Evolutionary conservation across 2,888 invertebrate genomes (phyloP).

Genomic region (Diarsia brunnea): DNA sequence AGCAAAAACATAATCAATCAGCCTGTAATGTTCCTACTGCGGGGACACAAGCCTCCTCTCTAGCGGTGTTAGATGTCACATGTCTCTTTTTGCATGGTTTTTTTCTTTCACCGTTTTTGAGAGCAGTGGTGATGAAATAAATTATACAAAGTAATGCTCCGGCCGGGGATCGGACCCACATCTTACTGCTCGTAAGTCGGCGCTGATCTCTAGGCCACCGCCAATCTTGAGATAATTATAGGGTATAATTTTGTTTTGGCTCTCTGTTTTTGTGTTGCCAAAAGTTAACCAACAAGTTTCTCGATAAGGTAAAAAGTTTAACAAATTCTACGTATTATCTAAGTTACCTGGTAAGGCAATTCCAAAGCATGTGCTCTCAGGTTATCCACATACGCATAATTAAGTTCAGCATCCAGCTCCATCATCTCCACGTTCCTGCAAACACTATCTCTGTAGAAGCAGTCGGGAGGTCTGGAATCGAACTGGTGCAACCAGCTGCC

Average conservation of each 20-base stretch:
- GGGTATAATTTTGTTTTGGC: not conserved
- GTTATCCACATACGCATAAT: conserved; percentile 89
- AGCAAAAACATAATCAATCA: no score
- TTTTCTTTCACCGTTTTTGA: no score
- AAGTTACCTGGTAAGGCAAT: conserved; percentile 91
- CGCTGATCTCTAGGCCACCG: no score
- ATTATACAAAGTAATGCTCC: no score
- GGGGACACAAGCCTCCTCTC: no score
- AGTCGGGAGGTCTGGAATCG: conserved; percentile 82
- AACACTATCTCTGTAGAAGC: conserved; percentile 87
- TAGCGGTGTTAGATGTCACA: no score
- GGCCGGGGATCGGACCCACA: no score
- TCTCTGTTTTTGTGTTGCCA: not conserved
- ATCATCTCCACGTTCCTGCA: conserved; percentile 91
- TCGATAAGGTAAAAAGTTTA: not conserved
- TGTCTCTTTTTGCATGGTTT: no score
- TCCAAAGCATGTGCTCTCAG: conserved; percentile 92
- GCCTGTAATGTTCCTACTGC: no score
- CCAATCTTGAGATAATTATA: no score
- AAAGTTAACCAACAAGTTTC: not conserved
- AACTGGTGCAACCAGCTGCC: conserved; percentile 92
- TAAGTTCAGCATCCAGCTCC: conserved; percentile 90
- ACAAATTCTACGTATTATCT: not conserved
- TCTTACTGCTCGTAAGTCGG: no score
- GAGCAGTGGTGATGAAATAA: no score